These are phyloP conservation scores for Oreochromis tanganicae DNA, from an alignment of 2,113 vertebrate species.

Conservation along the genomic window DNA sequence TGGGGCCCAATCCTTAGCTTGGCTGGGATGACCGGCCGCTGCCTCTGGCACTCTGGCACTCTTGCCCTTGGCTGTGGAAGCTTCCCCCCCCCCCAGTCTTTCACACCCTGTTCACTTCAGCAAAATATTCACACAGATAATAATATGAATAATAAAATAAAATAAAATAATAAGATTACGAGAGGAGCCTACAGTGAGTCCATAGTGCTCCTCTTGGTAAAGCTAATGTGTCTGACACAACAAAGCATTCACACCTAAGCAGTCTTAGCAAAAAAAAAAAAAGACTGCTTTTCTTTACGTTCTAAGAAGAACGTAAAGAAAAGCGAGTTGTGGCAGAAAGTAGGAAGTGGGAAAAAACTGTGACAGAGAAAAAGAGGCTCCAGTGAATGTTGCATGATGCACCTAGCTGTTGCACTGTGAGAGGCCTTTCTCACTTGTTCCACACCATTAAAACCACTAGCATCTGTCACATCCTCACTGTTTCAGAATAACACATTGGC, in stretches of 20 bases:
- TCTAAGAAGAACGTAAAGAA: not conserved
- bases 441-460: conserved; percentile 47
- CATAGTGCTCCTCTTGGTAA: not conserved
- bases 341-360: not conserved
- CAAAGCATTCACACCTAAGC: not conserved
- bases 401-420: not conserved
- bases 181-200: not conserved
- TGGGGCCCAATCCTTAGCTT: not conserved
- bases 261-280: not conserved
- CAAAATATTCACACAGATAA: not conserved
- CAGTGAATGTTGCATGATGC: conserved; percentile 21
- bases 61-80: not conserved
- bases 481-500: not conserved
- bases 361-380: not conserved
- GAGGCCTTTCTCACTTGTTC: conserved; percentile 51
- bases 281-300: not conserved
- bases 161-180: not conserved
- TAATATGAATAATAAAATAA: not conserved
- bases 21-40: not conserved
- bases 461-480: conserved; percentile 17
- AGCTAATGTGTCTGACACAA: not conserved
- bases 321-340: not conserved
- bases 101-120: not conserved
- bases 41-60: not conserved
- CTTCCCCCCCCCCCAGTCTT: rapidly evolving